Evolutionary conservation across 2,113 vertebrate species (phyloP), one percentile per base, ranked within the genome.

Genomic region (Nannobrachium achirus): DNA sequence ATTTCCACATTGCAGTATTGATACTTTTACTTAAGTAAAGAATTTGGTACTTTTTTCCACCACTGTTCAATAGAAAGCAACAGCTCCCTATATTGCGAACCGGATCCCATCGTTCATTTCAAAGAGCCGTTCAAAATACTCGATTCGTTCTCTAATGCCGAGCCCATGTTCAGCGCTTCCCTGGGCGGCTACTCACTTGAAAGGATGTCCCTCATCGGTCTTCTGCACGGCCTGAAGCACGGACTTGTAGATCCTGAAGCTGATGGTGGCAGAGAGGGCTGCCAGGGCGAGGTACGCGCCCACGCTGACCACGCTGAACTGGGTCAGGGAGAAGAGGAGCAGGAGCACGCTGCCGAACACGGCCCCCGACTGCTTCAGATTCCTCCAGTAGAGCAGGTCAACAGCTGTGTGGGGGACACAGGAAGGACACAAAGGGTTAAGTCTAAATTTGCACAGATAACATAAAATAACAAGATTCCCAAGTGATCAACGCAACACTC

Each of bases 241-340:
- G 0, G 97, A 99, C 89, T 98, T 99, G 94, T 99, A 99, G 93
- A 99, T 94, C 91, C 97, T 94, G 95, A 98, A 98, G 89, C 98
- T 98, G 92, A 99, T 97, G 93, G 96, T 98, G 90, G 96, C 97
- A 0, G 97, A 97, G 88, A 99, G 97, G 5, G 95, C 94, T 0
- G 98, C 97, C 0, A 99, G 94, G 64, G 96, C 96, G 79, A 99
- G 91, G 92, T 99, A 99, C 40, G 98, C 97, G 18, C 95, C 93
- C 0, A 99, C 97, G 0, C 97, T 99, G 91, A 99, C 96, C 0
- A 98, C 97, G 4, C 98, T 99, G 94, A 99, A 99, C 91, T 98
- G 97, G 76, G 96, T 98, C 91, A 99, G 94, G 50, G 97, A 98
- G 93, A 99, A 98, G 70, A 99, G 96, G 78, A 99, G 93, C 88